A percentile compares a stretch with the other conserved stretches of the same genome.
Evolutionary conservation across 2,113 vertebrate genomes (phyloP).

Genomic region (Galbula dea): DNA sequence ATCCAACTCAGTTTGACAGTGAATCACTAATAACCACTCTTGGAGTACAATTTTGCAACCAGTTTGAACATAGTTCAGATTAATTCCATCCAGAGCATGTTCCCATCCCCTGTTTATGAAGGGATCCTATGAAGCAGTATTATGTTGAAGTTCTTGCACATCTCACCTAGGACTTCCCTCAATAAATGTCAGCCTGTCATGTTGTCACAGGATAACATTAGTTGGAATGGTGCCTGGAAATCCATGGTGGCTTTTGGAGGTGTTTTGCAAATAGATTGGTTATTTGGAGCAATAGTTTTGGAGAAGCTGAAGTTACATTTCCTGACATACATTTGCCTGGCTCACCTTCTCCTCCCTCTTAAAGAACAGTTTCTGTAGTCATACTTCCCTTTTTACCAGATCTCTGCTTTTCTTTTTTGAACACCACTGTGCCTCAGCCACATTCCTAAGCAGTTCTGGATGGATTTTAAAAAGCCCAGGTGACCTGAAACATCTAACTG

Average conservation of each 20-base stretch:
- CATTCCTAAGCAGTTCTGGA: not conserved
- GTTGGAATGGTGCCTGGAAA: not conserved
- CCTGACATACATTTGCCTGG: not conserved
- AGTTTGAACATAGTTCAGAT: not conserved
- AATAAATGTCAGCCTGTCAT: not conserved
- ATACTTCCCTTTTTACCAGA: not conserved
- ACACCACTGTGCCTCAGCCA: not conserved
- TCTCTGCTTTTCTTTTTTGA: not conserved
- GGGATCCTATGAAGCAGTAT: not conserved
- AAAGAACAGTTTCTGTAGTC: not conserved
- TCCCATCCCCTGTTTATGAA: not conserved
- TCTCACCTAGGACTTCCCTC: not conserved
- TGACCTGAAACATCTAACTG: not conserved
- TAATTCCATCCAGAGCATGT: not conserved
- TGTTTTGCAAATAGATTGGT: not conserved
- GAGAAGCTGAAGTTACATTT: not conserved
- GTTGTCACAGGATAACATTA: not conserved
- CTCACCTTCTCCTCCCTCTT: not conserved
- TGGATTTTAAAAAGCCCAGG: not conserved
- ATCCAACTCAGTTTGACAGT: not conserved
- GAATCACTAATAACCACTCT: constrained; percentile 2
- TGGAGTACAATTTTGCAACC: not conserved
- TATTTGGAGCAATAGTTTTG: not conserved
- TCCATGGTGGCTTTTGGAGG: not conserved
- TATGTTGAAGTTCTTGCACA: not conserved